Conservation (phyloP, 1,140 invertebrate species). For the Aphaenogaster rudis region DNA sequence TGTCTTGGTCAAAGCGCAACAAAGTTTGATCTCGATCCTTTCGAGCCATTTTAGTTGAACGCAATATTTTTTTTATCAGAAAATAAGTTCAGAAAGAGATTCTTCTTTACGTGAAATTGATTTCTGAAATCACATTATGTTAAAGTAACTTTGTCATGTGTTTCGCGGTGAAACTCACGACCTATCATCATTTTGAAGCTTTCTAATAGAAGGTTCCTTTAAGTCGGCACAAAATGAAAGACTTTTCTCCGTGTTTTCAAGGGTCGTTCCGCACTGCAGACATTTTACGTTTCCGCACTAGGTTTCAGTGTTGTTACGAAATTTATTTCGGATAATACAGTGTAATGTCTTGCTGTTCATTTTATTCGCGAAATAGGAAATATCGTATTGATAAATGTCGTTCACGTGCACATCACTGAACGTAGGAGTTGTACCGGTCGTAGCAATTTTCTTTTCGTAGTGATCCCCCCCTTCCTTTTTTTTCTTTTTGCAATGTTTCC, state of each 20-base stretch:
- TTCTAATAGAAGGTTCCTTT: background rate
- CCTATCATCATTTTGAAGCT: background rate
- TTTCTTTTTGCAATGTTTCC: slow-evolving; percentile 31
- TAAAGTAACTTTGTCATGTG: background rate
- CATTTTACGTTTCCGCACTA: slow-evolving; percentile 21
- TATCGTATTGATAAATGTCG: background rate
- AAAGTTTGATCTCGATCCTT: background rate
- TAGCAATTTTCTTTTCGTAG: slow-evolving; percentile 32
- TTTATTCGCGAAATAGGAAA: background rate
- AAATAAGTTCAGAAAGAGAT: background rate
- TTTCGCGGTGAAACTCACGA: background rate
- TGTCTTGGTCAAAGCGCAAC: background rate
- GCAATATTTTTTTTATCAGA: background rate
- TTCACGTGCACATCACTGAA: slow-evolving; percentile 2
- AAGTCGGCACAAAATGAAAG: slow-evolving; percentile 14
- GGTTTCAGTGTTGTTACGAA: background rate
- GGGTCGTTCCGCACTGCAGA: slow-evolving; percentile 17
- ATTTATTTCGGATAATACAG: background rate
- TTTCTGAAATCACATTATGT: background rate
- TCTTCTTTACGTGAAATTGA: background rate
- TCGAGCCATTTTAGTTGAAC: background rate
- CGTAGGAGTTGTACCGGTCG: slow-evolving; percentile 18
- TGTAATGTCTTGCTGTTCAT: slow-evolving; percentile 5
- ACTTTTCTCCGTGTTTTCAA: slow-evolving; percentile 55
- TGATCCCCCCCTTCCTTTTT: slow-evolving; percentile 25